Evolutionary conservation across 1,140 invertebrate genomes (phyloP).

Genomic region (Pantala flavescens): DNA sequence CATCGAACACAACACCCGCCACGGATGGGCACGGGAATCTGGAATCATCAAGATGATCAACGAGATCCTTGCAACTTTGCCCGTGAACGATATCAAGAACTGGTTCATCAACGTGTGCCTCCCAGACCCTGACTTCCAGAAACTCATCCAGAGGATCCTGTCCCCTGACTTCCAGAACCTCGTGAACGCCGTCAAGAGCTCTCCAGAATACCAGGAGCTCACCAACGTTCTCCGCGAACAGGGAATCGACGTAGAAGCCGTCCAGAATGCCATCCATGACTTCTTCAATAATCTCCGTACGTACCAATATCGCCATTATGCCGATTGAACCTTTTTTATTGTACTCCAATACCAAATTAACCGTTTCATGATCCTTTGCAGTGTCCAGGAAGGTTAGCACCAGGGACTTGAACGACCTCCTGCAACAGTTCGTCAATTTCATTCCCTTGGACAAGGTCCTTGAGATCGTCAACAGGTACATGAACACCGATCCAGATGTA

Average conservation of each 20-base stretch:
- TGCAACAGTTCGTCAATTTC: no score
- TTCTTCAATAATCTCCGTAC: not conserved
- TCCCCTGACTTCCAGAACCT: not conserved
- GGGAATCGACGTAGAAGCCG: not conserved
- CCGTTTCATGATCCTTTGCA: no score
- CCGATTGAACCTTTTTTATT: no score
- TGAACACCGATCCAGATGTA: constrained; percentile 25
- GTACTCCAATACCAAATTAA: no score
- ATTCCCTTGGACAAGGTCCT: constrained; percentile 21
- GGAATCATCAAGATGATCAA: not conserved
- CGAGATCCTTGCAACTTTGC: not conserved
- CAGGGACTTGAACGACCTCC: no score
- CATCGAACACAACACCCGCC: not conserved
- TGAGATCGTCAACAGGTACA: constrained; percentile 24
- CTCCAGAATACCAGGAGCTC: not conserved
- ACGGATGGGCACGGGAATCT: not conserved
- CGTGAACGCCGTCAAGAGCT: not conserved
- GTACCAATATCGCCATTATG: no score
- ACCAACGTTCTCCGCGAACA: not conserved
- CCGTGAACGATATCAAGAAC: not conserved
- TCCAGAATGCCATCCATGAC: not conserved
- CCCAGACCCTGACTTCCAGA: not conserved
- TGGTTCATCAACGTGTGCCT: not conserved
- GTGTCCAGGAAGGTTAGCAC: no score
- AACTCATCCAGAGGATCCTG: not conserved